Base-by-base conservation (phyloP, 2,888 invertebrate genomes). In the Lasius platythorax region DNA sequence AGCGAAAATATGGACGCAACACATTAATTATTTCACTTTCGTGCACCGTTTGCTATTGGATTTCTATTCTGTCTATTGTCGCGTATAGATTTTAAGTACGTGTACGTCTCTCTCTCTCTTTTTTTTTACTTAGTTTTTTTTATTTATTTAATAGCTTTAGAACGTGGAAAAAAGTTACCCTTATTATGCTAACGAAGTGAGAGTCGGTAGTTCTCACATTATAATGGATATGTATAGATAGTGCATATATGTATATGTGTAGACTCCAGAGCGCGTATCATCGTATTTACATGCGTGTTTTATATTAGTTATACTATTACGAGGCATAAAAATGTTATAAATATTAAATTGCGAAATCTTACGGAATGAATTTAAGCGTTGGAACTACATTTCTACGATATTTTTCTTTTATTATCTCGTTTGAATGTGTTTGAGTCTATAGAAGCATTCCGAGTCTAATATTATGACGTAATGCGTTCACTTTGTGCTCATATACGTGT, bases 381-480 rank as follows among this genome's bases (percentile, higher is more conserved):
- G 56, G 9, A 79, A 58, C 6, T 33, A 5, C 6, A 43, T 68
- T 37, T 18, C 30, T 46, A n/a, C 18, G 6, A 50, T 53, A 33
- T 58, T 56, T 30, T 40, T 37, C 30, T 12, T 43, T 68, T 74
- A 43, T 4, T 11, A n/a, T 28, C 3, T 23, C 5, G 12, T 50
- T 81, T 5, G 53, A 50, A n/a, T 23, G 74, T 43, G 3, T 70
- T 53, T 46, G 23, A 75, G 12, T 73, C 74, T 73, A 81, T 74
- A 74, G 79, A 56, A 82, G 12, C 40, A 18, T 63, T 28, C n/a
- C 15, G 64, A 43, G 50, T 64, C 40, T 76, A 79, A 79, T 72
- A 73, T 79, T 73, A 61, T 58, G 78, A 79, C 53, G 68, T 56
- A 68, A 46, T 79, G 61, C 33, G 18, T 73, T 81, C 61, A 61